Percentiles rank a stretch among this genome's conserved stretches.
phyloP scores from a whole-genome alignment of 2,888 invertebrate species.

The Ryuthela nishihirai region DNA sequence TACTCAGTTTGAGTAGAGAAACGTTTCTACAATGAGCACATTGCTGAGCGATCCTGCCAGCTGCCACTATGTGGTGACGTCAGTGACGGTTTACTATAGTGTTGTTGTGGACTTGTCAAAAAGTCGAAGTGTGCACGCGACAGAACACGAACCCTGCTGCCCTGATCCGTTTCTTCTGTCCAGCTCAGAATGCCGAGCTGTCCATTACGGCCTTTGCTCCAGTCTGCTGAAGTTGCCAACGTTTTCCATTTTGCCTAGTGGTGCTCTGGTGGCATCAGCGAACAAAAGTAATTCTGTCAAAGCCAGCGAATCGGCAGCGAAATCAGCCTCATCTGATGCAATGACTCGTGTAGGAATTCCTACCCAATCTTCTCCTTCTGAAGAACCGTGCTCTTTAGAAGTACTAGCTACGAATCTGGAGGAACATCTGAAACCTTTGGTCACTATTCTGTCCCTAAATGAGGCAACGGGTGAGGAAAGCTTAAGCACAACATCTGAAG shows the following conservation, averaged over 20 bases:
- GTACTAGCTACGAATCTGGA: too few species aligned
- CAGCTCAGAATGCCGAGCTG: slow-evolving; percentile 1
- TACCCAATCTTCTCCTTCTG: not conserved
- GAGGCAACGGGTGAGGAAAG: too few species aligned
- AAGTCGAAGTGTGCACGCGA: slow-evolving; percentile 4
- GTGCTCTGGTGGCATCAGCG: not conserved
- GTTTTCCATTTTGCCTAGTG: not conserved
- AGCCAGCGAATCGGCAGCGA: too few species aligned
- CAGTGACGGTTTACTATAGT: not conserved
- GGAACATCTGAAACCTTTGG: too few species aligned
- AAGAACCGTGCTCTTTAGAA: too few species aligned
- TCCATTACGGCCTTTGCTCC: slow-evolving; percentile 17
- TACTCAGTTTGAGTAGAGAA: too few species aligned
- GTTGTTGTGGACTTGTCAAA: slow-evolving; percentile 1
- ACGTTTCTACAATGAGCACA: too few species aligned
- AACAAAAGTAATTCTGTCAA: not conserved
- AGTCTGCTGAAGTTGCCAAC: slow-evolving; percentile 2
- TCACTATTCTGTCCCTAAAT: too few species aligned
- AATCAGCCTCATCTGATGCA: not conserved
- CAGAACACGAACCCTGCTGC: slow-evolving; percentile 14
- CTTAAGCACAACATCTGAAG: too few species aligned
- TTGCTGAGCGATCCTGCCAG: not conserved
- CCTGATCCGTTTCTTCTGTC: slow-evolving; percentile 4
- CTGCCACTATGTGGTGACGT: not conserved
- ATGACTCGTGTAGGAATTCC: not conserved